Evolutionary conservation across 2,888 invertebrate species (phyloP), one percentile per base, ranked within the genome.

Genomic region (Mesorhabditis spiculigera): DNA sequence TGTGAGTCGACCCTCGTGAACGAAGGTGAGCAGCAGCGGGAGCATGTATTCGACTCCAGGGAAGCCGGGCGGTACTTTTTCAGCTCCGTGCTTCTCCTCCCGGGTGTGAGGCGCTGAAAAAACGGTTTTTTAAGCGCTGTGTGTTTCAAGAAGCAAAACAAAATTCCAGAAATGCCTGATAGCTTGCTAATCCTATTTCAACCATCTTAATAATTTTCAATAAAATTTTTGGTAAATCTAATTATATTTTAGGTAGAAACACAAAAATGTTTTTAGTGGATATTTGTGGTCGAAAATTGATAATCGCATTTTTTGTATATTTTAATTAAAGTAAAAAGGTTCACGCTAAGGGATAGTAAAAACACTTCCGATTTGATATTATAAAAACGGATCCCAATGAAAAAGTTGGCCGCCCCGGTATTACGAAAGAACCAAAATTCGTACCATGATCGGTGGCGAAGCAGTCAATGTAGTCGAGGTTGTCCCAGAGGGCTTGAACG

Each of bases 401-500:
- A 13, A 65, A 28, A 28, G 28, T 28, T 28, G 28, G 28, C n/a
- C 4, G 2, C 5, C 58, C 62, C 61, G 43, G 3, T 4, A 4
- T 28, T 28, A 28, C 28, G 28, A 28, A 28, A 28, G 28, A 28
- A 28, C 28, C 28, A 28, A 4, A 65, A 28, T 28, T 28, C 28
- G 28, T 75, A 88, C 88, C 97, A 87, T 99, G 98, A 87, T 99
- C 98, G 0, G 98, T 97, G 5, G 98, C 97, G 88, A 99, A 97
- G 72, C 95, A 91, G 88, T 99, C 98, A 80, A 99, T 97, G 8
- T 93, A 89, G 79, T 93, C 92, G 85, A 99, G 88, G 87, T 98
- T 95, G 79, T 94, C 95, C 98, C 98, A 99, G n/a, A 99, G 89
- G 6, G 95, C 95, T 80, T 94, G 91, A 85, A 94, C 94, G 87